Evolutionary conservation across 2,113 vertebrate genomes (phyloP).

Genomic region (Saguinus imperator): DNA sequence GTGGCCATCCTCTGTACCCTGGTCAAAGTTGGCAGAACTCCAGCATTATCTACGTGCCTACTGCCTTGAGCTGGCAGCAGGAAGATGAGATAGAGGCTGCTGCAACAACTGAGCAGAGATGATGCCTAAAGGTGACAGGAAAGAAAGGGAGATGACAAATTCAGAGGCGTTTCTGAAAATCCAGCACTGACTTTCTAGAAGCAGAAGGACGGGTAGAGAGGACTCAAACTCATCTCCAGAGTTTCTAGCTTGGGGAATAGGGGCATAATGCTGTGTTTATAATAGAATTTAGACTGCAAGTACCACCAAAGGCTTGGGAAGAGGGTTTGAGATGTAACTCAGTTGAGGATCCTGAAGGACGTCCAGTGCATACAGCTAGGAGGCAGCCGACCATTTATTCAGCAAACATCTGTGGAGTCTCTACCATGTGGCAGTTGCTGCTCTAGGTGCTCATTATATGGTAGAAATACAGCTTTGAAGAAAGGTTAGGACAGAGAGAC

Average conservation of each 20-base stretch:
- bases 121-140: background rate
- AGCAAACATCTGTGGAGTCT: background rate
- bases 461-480: background rate
- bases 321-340: background rate
- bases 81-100: background rate
- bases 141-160: background rate
- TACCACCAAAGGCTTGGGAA: background rate
- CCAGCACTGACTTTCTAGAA: background rate
- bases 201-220: background rate
- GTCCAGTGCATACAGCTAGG: background rate
- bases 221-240: background rate
- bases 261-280: background rate
- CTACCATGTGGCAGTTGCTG: background rate
- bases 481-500: background rate
- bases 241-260: background rate
- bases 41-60: slow-evolving; percentile 8
- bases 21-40: rapidly evolving
- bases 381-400: background rate
- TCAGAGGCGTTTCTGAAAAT: slow-evolving; percentile 27
- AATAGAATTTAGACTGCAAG: background rate
- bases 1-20: rapidly evolving
- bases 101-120: background rate
- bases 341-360: background rate
- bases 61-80: background rate
- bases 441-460: background rate